These are phyloP conservation scores for Pocillopora verrucosa DNA, from an alignment of 64 coral and sea anemone genomes.

Conservation along the genomic window DNA sequence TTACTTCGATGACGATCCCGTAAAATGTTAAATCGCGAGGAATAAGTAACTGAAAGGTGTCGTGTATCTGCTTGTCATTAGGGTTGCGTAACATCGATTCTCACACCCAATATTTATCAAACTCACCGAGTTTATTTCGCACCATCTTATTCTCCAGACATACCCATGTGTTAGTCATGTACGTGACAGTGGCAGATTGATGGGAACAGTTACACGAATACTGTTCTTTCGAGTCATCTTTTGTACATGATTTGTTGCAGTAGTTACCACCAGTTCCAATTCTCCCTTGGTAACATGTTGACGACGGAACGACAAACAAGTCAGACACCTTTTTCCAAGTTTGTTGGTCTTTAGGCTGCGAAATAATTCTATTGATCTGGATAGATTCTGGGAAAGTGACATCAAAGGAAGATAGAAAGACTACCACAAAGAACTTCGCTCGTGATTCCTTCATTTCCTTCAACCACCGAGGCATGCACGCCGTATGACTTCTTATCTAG, in stretches of 20 bases:
- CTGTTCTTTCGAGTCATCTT: background rate
- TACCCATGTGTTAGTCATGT: no score
- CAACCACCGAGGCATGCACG: background rate
- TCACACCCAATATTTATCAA: no score
- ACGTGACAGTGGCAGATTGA: background rate
- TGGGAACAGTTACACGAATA: background rate
- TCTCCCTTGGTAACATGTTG: background rate
- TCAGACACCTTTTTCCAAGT: background rate
- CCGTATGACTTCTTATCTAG: background rate
- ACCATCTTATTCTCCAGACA: background rate
- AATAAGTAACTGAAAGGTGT: no score
- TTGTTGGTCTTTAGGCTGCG: background rate
- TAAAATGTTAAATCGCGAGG: no score
- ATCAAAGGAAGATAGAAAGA: background rate
- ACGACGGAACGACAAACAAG: background rate
- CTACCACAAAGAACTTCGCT: background rate
- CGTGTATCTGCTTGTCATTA: no score
- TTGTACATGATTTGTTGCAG: background rate
- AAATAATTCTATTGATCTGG: background rate
- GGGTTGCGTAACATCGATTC: no score
- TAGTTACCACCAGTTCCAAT: background rate
- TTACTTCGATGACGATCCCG: no score
- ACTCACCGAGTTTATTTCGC: slow-evolving; percentile 2
- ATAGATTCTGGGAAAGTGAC: background rate
- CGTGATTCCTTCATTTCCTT: background rate